phyloP scores from a whole-genome alignment of 1,140 invertebrate species.

The Leptoteleia sp. region DNA sequence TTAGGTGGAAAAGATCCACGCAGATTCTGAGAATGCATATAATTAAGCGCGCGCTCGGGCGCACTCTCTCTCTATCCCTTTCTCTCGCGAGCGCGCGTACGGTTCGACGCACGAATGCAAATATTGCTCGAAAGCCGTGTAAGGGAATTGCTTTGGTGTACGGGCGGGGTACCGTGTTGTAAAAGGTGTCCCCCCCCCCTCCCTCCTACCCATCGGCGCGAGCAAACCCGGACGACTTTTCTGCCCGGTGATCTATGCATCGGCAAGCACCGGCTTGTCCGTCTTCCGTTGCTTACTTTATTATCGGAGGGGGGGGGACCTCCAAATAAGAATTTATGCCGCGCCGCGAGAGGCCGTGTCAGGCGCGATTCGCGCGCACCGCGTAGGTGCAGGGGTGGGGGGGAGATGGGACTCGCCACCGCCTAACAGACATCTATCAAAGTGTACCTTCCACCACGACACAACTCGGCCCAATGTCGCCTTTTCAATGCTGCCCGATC shows the following conservation, averaged over 20 bases:
- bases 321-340: conserved; percentile 80
- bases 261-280: conserved; percentile 72
- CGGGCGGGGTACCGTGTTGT: conserved; percentile 5
- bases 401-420: conserved; percentile 65
- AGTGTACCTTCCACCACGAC: conserved; percentile 60
- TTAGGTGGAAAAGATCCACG: conserved; percentile 72
- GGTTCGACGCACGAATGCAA: conserved; percentile 65
- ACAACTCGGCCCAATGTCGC: too few species aligned
- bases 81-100: too few species aligned
- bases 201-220: conserved; percentile 15
- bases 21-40: conserved; percentile 78
- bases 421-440: conserved; percentile 71
- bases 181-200: too few species aligned
- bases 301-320: too few species aligned
- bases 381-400: conserved; percentile 71
- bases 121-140: conserved; percentile 62
- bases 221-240: conserved; percentile 51
- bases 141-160: conserved; percentile 45
- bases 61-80: too few species aligned
- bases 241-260: conserved; percentile 74
- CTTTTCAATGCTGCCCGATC: too few species aligned
- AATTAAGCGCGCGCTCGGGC: conserved; percentile 73
- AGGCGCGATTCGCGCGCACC: conserved; percentile 63
- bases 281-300: conserved; percentile 76
- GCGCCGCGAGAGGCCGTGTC: conserved; percentile 79